Percentiles rank a stretch among this genome's conserved stretches.
Evolutionary conservation across 2,113 vertebrate species (phyloP).

Genomic region (Climacteris rufus): DNA sequence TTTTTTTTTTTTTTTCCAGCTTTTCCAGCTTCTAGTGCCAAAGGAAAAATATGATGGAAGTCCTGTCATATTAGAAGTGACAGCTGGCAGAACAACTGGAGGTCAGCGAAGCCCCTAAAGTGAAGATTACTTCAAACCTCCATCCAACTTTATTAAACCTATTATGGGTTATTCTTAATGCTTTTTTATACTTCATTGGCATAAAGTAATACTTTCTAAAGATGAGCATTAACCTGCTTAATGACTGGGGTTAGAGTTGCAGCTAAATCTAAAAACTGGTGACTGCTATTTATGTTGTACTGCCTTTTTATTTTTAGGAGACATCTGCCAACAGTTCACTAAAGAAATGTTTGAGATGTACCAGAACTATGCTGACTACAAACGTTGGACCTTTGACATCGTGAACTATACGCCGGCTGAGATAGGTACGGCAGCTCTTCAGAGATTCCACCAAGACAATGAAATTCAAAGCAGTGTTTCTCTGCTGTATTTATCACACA

Average conservation of each 20-base stretch:
- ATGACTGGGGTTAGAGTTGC: background rate
- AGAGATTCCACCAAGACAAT: background rate
- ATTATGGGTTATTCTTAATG: background rate
- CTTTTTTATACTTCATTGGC: background rate
- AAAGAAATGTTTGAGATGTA: conserved; percentile 95
- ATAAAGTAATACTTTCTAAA: background rate
- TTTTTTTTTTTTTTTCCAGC: conserved; percentile 56
- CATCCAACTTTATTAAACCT: background rate
- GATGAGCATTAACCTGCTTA: background rate
- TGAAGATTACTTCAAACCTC: conserved; percentile 2
- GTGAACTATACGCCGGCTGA: conserved; percentile 84
- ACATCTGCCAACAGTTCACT: conserved; percentile 96
- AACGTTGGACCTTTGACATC: conserved; percentile 86
- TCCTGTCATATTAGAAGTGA: conserved; percentile 85
- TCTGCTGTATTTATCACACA: background rate
- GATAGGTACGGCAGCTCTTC: conserved; percentile 73
- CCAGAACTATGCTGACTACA: conserved; percentile 82
- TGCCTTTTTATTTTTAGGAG: conserved; percentile 75
- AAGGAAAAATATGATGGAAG: conserved; percentile 79
- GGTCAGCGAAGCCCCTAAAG: conserved; percentile 72
- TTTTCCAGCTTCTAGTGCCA: conserved; percentile 82
- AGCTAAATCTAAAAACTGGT: background rate
- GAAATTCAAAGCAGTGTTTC: background rate
- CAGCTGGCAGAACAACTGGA: conserved; percentile 92
- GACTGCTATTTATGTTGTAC: background rate